Evolutionary conservation across 2,113 vertebrate species (phyloP).

Genomic region (Enhydra lutris): DNA sequence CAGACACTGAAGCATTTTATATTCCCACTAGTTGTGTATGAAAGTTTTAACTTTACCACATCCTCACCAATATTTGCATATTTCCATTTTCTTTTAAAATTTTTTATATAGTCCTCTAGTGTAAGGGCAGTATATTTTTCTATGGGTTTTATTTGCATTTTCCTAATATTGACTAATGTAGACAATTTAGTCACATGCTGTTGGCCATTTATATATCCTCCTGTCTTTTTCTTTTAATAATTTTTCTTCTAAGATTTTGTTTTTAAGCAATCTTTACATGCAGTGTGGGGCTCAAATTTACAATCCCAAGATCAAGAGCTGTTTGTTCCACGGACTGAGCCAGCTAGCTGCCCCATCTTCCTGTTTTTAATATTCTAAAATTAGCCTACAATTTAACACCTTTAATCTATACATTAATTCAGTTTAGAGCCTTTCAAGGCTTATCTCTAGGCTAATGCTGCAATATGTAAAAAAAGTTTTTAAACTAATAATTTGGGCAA

Average conservation of each 20-base stretch:
- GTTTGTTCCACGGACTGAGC: background rate
- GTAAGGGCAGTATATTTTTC: background rate
- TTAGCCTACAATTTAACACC: background rate
- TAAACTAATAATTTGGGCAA: background rate
- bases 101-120: background rate
- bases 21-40: background rate
- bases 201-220: background rate
- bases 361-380: background rate
- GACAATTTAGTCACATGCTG: background rate
- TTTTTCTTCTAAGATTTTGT: background rate
- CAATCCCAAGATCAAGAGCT: background rate
- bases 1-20: background rate
- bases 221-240: background rate
- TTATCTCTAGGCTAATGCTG: background rate
- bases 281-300: background rate
- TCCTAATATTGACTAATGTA: background rate
- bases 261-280: background rate
- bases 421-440: background rate
- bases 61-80: background rate
- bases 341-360: background rate
- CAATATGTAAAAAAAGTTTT: background rate
- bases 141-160: background rate
- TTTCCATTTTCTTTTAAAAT: background rate
- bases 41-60: background rate
- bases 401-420: background rate